These are phyloP conservation scores for Eristalinus sepulchralis DNA, from an alignment of 2,888 invertebrate species.

Conservation along the genomic window DNA sequence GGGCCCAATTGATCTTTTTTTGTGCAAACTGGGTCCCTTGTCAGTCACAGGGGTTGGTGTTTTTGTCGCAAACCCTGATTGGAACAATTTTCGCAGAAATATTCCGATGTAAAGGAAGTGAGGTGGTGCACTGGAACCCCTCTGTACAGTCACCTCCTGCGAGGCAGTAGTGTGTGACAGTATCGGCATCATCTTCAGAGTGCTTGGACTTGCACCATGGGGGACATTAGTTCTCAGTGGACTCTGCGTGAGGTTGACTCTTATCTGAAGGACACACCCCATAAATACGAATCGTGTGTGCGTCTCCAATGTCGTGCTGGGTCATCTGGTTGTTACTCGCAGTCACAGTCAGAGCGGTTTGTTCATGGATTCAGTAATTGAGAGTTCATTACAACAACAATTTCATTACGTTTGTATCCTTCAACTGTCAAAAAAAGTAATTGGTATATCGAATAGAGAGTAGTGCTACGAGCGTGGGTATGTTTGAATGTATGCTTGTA, in stretches of 20 bases:
- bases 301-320: conserved; percentile 27
- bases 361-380: conserved; percentile 27
- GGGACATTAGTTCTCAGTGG: conserved; percentile 26
- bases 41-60: conserved; percentile 43
- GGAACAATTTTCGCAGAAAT: conserved; percentile 35
- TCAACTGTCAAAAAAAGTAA: conserved; percentile 83
- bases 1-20: conserved; percentile 63
- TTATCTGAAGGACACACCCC: conserved; percentile 22
- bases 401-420: conserved; percentile 83
- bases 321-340: conserved; percentile 10
- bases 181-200: conserved; percentile 40
- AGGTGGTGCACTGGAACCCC: conserved; percentile 31
- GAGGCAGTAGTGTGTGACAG: conserved; percentile 7
- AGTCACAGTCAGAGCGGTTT: conserved; percentile 41
- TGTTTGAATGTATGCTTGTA: no score
- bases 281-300: conserved; percentile 30
- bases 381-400: conserved; percentile 67
- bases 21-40: conserved; percentile 27
- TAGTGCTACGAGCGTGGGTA: conserved; percentile 49
- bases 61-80: not conserved
- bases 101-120: conserved; percentile 1
- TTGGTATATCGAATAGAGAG: conserved; percentile 82
- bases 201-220: conserved; percentile 44
- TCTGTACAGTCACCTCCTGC: conserved; percentile 17
- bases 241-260: conserved; percentile 56